These are phyloP conservation scores for Hippocampus zosterae DNA, from an alignment of 2,113 vertebrate species.

Conservation along the genomic window DNA sequence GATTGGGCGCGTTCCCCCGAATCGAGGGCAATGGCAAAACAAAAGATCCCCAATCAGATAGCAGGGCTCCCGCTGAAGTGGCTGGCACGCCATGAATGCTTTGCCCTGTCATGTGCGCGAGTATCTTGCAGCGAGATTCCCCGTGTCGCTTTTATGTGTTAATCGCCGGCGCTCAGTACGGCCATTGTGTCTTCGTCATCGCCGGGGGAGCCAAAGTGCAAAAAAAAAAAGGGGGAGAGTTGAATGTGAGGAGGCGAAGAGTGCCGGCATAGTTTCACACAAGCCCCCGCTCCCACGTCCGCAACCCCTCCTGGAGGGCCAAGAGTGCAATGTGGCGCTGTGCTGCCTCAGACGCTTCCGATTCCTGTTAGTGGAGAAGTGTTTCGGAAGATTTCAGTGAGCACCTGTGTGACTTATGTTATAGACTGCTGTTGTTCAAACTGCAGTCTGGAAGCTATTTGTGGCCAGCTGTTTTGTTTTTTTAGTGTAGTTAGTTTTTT, in stretches of 20 bases:
- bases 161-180: slow-evolving; percentile 67
- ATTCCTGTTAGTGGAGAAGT: slow-evolving; percentile 51
- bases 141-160: slow-evolving; percentile 71
- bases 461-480: background rate
- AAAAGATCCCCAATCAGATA: slow-evolving; percentile 75
- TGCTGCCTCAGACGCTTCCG: slow-evolving; percentile 38
- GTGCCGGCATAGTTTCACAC: slow-evolving; percentile 68
- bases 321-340: slow-evolving; percentile 55
- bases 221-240: slow-evolving; percentile 32
- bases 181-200: slow-evolving; percentile 63
- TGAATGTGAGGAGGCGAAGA: slow-evolving; percentile 47
- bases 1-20: slow-evolving; percentile 61
- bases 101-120: slow-evolving; percentile 59
- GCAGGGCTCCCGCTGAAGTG: slow-evolving; percentile 57
- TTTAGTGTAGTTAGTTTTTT: background rate
- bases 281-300: slow-evolving; percentile 47
- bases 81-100: slow-evolving; percentile 65
- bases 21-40: slow-evolving; percentile 62
- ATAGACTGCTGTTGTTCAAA: background rate
- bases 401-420: slow-evolving; percentile 18
- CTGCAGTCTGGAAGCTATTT: background rate
- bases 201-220: slow-evolving; percentile 55
- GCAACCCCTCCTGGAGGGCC: slow-evolving; percentile 50
- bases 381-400: background rate
- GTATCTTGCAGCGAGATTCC: slow-evolving; percentile 68